A percentile compares a stretch with the other conserved stretches of the same genome.
These are phyloP conservation scores for Vulpes ferrilata DNA, from an alignment of 2,113 vertebrate genomes.

Conservation along the genomic window DNA sequence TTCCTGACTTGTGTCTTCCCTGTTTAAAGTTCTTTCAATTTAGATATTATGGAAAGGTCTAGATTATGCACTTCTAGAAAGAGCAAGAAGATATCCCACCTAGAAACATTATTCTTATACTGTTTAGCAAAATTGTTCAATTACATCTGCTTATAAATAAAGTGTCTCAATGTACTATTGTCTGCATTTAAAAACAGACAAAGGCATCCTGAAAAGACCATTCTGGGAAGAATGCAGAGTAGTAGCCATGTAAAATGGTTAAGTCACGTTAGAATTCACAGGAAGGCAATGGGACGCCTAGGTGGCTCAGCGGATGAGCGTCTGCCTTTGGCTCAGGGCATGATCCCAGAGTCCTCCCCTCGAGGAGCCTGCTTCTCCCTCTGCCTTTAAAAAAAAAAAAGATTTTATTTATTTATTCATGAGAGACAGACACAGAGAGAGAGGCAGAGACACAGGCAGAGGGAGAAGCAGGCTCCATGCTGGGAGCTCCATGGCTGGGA, in stretches of 20 bases:
- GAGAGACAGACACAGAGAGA: too few relatives aligned
- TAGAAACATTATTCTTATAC: neutral
- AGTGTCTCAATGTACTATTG: neutral
- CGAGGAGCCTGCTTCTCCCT: neutral
- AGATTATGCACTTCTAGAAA: neutral
- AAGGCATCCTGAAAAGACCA: too few relatives aligned
- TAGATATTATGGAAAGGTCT: neutral
- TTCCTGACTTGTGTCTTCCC: neutral
- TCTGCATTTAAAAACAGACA: neutral
- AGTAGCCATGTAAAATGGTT: too few relatives aligned
- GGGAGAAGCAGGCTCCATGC: too few relatives aligned
- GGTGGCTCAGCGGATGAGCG: neutral
- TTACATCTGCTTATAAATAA: neutral
- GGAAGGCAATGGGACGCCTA: neutral
- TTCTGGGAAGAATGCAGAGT: too few relatives aligned
- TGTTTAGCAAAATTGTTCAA: neutral
- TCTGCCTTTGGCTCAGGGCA: neutral
- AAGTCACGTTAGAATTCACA: too few relatives aligned
- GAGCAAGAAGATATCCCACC: neutral
- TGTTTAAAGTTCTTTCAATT: neutral
- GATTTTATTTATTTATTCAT: too few relatives aligned
- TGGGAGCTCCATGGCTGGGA: too few relatives aligned
- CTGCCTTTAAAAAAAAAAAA: neutral
- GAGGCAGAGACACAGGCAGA: too few relatives aligned
- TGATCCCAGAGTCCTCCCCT: neutral